A percentile compares a stretch with the other conserved stretches of the same genome.
Conservation (phyloP, 2,113 vertebrate species). For the Bos indicus region DNA sequence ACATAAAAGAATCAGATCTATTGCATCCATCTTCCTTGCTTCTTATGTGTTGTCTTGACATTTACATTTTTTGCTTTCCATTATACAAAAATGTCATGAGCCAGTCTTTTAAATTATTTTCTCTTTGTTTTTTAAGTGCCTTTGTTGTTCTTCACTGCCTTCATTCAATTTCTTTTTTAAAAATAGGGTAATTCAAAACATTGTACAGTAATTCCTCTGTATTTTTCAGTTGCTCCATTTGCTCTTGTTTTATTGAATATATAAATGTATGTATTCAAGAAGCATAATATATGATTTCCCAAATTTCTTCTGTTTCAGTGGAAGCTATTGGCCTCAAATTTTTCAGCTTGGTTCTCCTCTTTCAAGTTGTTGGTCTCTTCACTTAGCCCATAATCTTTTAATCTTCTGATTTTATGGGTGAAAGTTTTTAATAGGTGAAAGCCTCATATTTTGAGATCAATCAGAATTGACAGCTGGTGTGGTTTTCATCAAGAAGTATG, state of each 20-base stretch:
- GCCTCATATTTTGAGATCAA: slow-evolving; percentile 27
- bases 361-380: background rate
- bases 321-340: background rate
- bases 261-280: background rate
- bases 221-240: background rate
- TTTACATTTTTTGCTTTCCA: slow-evolving; percentile 25
- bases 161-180: slow-evolving; percentile 5
- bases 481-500: slow-evolving; percentile 1
- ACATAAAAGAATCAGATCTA: background rate
- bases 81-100: background rate
- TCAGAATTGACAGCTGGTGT: background rate
- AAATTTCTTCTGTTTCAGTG: background rate
- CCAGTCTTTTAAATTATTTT: background rate
- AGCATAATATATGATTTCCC: background rate
- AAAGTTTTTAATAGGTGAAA: slow-evolving; percentile 8
- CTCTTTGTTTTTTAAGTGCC: background rate
- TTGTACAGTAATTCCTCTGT: background rate
- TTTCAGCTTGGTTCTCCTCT: background rate
- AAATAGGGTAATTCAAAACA: background rate
- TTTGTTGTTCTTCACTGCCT: background rate
- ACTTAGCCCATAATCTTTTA: background rate
- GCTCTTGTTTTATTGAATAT: background rate
- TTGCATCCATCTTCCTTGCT: background rate
- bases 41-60: background rate
- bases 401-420: slow-evolving; percentile 5